phyloP scores from a whole-genome alignment of 1,140 invertebrate species.

The Psilanteris sp. region DNA sequence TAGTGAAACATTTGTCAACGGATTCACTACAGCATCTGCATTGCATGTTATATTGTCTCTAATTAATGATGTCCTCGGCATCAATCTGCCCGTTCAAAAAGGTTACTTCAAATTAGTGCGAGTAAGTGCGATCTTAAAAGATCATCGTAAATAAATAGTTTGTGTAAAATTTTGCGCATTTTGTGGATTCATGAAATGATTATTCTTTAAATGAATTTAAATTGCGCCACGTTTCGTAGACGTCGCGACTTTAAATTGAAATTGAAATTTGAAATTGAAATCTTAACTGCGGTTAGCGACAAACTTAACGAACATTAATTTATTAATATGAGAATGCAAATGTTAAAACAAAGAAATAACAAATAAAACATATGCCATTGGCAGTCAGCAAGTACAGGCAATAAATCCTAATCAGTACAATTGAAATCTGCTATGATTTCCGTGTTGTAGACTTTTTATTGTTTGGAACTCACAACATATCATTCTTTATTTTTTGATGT shows the following conservation, averaged over 20 bases:
- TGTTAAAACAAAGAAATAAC: conserved; percentile 5
- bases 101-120: conserved; percentile 88
- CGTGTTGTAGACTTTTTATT: conserved; percentile 49
- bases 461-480: conserved; percentile 6
- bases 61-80: conserved; percentile 93
- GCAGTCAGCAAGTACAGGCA: conserved; percentile 25
- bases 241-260: too few species aligned
- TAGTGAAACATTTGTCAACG: conserved; percentile 93
- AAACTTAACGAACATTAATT: too few species aligned
- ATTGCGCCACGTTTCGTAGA: too few species aligned
- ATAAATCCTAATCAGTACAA: conserved; percentile 51
- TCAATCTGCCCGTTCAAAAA: conserved; percentile 83
- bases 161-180: too few species aligned
- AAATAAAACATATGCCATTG: conserved; percentile 19
- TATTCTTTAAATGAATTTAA: too few species aligned
- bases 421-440: conserved; percentile 41
- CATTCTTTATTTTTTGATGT: conserved; percentile 22
- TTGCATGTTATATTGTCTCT: conserved; percentile 94
- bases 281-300: too few species aligned
- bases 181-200: too few species aligned
- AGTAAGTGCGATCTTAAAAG: conserved; percentile 75
- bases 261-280: too few species aligned
- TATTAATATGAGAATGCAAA: not conserved
- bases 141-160: not conserved
- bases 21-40: conserved; percentile 94